Percentiles rank a stretch among this genome's conserved stretches.
phyloP scores from a whole-genome alignment of 2,888 invertebrate species.

The Cyclophora punctaria region DNA sequence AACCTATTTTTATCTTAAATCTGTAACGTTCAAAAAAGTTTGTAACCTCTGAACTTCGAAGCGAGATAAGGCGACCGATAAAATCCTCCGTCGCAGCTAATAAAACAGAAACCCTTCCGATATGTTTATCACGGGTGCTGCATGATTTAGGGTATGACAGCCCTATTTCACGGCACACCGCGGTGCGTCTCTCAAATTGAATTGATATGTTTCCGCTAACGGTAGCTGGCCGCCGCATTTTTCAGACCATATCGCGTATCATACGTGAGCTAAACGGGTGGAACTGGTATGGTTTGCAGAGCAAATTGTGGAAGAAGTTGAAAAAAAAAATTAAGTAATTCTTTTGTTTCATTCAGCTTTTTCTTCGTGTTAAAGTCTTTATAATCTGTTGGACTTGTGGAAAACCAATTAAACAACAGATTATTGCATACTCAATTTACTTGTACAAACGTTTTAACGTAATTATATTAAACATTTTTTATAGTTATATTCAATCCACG shows the following conservation, averaged over 20 bases:
- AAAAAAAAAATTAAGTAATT: background rate
- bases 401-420: too few species aligned
- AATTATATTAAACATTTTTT: too few species aligned
- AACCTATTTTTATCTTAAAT: too few species aligned
- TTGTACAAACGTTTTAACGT: too few species aligned
- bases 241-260: constrained; percentile 67
- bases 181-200: constrained; percentile 60
- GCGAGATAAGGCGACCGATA: constrained; percentile 21
- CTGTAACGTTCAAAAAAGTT: too few species aligned
- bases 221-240: constrained; percentile 52
- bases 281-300: constrained; percentile 46
- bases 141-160: constrained; percentile 61
- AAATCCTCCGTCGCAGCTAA: constrained; percentile 53
- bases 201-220: constrained; percentile 72
- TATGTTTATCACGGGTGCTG: constrained; percentile 59
- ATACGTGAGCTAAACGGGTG: constrained; percentile 57
- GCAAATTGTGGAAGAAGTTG: background rate
- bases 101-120: constrained; percentile 64
- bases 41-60: too few species aligned
- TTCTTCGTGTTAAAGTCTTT: too few species aligned
- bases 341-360: too few species aligned
- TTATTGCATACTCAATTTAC: too few species aligned
- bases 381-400: background rate
- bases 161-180: constrained; percentile 56
- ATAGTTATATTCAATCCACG: too few species aligned